A percentile compares a stretch with the other conserved stretches of the same genome.
phyloP scores from a whole-genome alignment of 2,797 vertebrate genomes.

The Vipera latastei region DNA sequence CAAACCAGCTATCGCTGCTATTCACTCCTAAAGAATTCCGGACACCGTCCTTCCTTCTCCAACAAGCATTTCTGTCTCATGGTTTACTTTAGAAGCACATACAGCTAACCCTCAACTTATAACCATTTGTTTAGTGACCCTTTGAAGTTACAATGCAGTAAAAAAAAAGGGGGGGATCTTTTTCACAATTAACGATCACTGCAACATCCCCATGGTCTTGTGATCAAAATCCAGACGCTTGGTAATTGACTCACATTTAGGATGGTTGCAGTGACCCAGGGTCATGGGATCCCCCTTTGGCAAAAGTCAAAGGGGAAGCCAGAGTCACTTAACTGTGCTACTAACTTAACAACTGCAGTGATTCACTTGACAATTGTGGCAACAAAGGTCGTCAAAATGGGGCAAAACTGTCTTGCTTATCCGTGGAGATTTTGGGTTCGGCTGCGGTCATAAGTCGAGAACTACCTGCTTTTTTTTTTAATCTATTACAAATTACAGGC shows the following conservation, averaged over 20 bases:
- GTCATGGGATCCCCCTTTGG: not conserved
- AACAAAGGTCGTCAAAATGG: not conserved
- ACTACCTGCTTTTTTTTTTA: not conserved
- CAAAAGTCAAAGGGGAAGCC: not conserved
- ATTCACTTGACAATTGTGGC: not conserved
- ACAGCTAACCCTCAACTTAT: not conserved
- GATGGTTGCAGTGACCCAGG: not conserved
- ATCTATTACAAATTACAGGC: not conserved
- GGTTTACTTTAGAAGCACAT: not conserved
- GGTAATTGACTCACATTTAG: not conserved
- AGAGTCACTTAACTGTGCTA: not conserved
- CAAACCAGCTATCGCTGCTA: not conserved
- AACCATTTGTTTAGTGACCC: not conserved
- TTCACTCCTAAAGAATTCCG: not conserved
- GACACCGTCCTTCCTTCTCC: not conserved
- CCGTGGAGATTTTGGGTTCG: not conserved
- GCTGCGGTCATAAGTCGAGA: not conserved
- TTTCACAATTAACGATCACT: not conserved
- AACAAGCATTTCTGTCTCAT: not conserved
- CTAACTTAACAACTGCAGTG: not conserved
- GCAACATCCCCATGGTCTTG: not conserved
- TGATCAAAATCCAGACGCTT: not conserved
- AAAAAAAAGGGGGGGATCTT: not conserved
- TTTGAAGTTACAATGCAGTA: not conserved
- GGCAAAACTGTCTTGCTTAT: not conserved